phyloP scores from a whole-genome alignment of 2,797 vertebrate genomes.

The Loris lydekkerianus region DNA sequence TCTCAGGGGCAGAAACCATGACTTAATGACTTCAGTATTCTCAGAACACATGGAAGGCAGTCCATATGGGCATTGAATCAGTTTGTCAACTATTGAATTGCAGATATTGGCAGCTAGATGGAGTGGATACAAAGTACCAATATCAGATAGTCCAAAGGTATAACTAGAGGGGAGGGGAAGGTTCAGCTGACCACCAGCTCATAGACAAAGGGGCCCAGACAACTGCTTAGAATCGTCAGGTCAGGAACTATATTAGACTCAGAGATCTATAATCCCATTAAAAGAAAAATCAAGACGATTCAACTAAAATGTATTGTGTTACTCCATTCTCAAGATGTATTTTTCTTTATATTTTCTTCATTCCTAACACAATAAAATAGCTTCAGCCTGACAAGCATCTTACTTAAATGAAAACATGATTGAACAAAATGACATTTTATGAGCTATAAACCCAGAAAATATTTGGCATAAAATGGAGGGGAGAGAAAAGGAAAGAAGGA shows the following conservation, averaged over 20 bases:
- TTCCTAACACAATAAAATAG: constrained; percentile 59
- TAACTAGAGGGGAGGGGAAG: not conserved
- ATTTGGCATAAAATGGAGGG: constrained; percentile 13
- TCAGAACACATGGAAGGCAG: not conserved
- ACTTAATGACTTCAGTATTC: constrained; percentile 39
- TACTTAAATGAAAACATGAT: constrained; percentile 61
- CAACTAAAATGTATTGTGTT: constrained; percentile 56
- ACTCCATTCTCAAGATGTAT: constrained; percentile 43
- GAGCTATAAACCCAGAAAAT: constrained; percentile 52
- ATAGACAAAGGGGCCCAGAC: not conserved
- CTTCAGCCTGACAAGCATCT: constrained; percentile 50
- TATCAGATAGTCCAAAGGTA: not conserved
- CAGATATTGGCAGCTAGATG: not conserved
- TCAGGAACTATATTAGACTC: constrained; percentile 29
- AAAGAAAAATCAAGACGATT: constrained; percentile 44
- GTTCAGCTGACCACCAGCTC: not conserved
- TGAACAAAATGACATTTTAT: constrained; percentile 64
- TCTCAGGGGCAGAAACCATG: not conserved
- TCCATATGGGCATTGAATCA: not conserved
- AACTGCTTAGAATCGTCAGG: not conserved
- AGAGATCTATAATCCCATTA: constrained; percentile 8
- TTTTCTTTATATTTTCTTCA: constrained; percentile 52
- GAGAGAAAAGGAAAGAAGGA: not conserved
- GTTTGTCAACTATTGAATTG: not conserved
- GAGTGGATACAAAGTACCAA: not conserved